Evolutionary conservation across 1,140 invertebrate species (phyloP).

Genomic region (Achatina immaculata): DNA sequence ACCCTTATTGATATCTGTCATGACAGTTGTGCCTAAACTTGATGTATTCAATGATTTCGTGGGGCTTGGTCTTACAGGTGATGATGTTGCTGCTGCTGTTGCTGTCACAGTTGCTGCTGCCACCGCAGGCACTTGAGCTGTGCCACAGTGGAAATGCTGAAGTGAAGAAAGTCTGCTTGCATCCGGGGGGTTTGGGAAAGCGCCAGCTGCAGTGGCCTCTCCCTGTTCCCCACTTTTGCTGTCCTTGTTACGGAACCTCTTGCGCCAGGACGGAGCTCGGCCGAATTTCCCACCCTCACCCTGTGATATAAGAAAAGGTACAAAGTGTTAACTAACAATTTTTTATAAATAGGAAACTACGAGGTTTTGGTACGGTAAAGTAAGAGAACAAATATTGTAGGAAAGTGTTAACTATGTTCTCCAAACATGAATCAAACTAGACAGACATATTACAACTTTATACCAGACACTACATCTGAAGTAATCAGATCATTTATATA

Average conservation of each 20-base stretch:
- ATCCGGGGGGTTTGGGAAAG: constrained; percentile 32
- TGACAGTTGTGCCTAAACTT: not conserved
- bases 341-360: too few species aligned
- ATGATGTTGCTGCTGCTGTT: not conserved
- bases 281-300: constrained; percentile 66
- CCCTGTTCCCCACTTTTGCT: constrained; percentile 55
- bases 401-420: too few species aligned
- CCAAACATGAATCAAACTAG: too few species aligned
- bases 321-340: too few species aligned
- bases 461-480: too few species aligned
- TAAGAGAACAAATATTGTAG: too few species aligned
- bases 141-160: constrained; percentile 42
- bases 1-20: not conserved
- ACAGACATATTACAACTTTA: too few species aligned
- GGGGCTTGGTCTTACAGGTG: constrained; percentile 11
- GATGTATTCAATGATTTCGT: not conserved
- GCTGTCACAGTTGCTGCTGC: constrained; percentile 3
- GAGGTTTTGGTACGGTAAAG: too few species aligned
- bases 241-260: constrained; percentile 67
- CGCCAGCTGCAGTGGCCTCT: constrained; percentile 43
- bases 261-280: constrained; percentile 68
- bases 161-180: constrained; percentile 27
- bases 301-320: not conserved
- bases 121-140: constrained; percentile 30
- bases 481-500: too few species aligned